Percentiles rank a stretch among this genome's conserved stretches.
Conservation (phyloP, 1,140 invertebrate species). For the Lepidotrigona ventralis region DNA sequence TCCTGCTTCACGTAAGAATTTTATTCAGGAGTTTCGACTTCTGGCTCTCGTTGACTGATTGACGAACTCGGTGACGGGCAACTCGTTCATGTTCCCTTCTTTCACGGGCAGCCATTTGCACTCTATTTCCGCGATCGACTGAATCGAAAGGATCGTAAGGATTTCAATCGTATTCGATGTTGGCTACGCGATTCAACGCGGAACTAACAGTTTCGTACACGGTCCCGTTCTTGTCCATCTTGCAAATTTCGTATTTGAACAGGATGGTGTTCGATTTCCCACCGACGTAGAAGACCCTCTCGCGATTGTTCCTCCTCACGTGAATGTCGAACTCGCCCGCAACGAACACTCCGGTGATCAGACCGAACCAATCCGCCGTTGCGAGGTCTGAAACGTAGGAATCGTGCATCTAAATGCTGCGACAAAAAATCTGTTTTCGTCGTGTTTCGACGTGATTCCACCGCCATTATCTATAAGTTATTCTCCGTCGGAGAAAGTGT, state of each 20-base stretch:
- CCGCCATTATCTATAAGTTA: conserved; percentile 45
- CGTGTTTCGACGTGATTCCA: background rate
- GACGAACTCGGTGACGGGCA: conserved; percentile 58
- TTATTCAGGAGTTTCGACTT: background rate
- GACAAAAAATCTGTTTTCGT: background rate
- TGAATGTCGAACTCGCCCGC: conserved; percentile 56
- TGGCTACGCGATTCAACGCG: background rate
- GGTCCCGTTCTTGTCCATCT: conserved; percentile 54
- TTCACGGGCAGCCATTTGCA: conserved; percentile 61
- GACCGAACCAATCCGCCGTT: conserved; percentile 66
- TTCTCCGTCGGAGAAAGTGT: conserved; percentile 29
- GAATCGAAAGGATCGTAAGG: conserved; percentile 30
- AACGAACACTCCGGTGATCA: conserved; percentile 67
- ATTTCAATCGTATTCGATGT: background rate
- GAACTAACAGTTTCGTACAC: conserved; percentile 61
- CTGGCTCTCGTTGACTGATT: background rate
- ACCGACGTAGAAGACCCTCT: conserved; percentile 53
- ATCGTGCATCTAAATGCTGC: background rate
- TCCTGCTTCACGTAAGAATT: background rate
- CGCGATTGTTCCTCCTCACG: conserved; percentile 44
- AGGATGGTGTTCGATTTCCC: conserved; percentile 56
- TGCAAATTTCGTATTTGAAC: conserved; percentile 70
- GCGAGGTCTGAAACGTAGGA: conserved; percentile 54
- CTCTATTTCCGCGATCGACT: conserved; percentile 31
- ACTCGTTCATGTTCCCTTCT: conserved; percentile 41